A percentile compares a stretch with the other conserved stretches of the same genome.
phyloP scores from a whole-genome alignment of 2,888 invertebrate genomes.

The Dyspetes luteomarginatus region DNA sequence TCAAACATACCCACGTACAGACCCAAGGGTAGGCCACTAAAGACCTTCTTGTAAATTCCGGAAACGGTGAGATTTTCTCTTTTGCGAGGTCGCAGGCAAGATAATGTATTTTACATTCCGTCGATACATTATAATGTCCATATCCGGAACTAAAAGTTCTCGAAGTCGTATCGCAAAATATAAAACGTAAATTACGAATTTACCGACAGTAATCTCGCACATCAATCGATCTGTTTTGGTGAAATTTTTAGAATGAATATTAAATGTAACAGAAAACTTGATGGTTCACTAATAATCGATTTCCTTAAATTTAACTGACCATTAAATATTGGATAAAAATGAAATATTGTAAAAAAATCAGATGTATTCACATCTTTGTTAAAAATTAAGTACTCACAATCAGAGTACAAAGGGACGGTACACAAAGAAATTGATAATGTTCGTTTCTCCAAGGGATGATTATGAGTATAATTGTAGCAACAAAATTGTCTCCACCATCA shows the following conservation, averaged over 20 bases:
- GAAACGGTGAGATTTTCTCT: conserved; percentile 22
- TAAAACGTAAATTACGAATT: not conserved
- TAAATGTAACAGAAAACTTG: too few relatives aligned
- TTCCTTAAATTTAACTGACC: too few relatives aligned
- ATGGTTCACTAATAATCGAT: too few relatives aligned
- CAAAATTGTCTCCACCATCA: too few relatives aligned
- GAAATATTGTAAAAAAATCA: too few relatives aligned
- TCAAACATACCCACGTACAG: not conserved
- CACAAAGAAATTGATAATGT: too few relatives aligned
- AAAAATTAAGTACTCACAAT: too few relatives aligned
- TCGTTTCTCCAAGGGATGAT: too few relatives aligned
- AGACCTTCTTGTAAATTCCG: conserved; percentile 32
- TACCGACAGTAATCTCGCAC: not conserved
- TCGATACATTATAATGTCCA: conserved; percentile 11
- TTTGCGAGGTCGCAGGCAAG: not conserved
- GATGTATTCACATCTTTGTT: too few relatives aligned
- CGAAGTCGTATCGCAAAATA: not conserved
- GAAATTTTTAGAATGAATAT: not conserved
- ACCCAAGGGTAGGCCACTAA: not conserved
- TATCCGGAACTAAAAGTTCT: not conserved
- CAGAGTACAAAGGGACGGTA: too few relatives aligned
- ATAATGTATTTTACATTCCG: conserved; percentile 9
- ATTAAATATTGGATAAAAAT: too few relatives aligned
- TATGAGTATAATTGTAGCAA: too few relatives aligned
- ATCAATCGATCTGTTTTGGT: not conserved